Conservation (phyloP, 2,797 vertebrate genomes). For the Danio aesculapii region DNA sequence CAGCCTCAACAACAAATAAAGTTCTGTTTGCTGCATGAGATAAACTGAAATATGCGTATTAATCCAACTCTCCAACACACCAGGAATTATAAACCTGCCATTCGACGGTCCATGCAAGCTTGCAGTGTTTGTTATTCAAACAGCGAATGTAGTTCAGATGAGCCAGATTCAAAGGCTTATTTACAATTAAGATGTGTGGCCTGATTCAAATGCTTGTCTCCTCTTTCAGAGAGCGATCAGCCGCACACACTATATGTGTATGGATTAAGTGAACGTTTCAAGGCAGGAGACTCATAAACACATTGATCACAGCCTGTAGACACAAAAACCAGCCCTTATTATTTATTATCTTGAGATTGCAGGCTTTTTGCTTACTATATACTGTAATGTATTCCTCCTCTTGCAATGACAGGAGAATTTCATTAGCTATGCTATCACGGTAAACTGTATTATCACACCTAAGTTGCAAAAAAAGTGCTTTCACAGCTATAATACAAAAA, state of each 20-base stretch:
- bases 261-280: slow-evolving; percentile 27
- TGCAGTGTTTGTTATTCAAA: slow-evolving; percentile 10
- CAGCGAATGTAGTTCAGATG: slow-evolving; percentile 20
- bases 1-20: background rate
- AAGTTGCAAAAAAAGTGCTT: no score
- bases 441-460: no score
- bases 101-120: slow-evolving; percentile 1
- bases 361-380: slow-evolving; percentile 4
- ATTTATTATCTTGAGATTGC: slow-evolving; percentile 42
- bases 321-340: slow-evolving; percentile 33
- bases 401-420: slow-evolving; percentile 17
- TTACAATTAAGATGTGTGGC: slow-evolving; percentile 1
- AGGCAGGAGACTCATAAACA: slow-evolving; percentile 36
- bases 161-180: slow-evolving; percentile 22
- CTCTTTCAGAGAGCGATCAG: slow-evolving; percentile 12
- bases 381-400: slow-evolving; percentile 33
- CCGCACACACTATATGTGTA: slow-evolving; percentile 4
- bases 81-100: slow-evolving; percentile 35
- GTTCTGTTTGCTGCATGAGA: background rate
- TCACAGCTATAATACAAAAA: no score
- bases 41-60: slow-evolving; percentile 28
- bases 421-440: background rate
- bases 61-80: slow-evolving; percentile 17
- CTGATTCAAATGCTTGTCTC: slow-evolving; percentile 37
- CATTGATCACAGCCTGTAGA: slow-evolving; percentile 45